Percentiles rank a stretch among this genome's conserved stretches.
phyloP scores from a whole-genome alignment of 2,888 invertebrate genomes.

The Ectemnius lituratus region DNA sequence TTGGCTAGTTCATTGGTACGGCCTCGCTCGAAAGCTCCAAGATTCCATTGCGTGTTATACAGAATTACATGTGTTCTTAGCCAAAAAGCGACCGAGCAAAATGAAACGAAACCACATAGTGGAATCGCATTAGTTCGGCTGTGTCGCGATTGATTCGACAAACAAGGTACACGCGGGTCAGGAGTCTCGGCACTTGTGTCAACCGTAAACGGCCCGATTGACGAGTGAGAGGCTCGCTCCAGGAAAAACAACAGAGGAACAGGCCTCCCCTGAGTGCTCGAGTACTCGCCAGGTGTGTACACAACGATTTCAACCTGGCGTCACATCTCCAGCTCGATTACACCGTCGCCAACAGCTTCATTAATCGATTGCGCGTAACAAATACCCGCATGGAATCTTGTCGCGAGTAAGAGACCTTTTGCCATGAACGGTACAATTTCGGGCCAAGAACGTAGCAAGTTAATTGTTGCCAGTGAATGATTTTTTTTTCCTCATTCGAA shows the following conservation, averaged over 20 bases:
- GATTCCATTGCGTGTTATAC: conserved; percentile 13
- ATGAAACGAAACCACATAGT: neutral
- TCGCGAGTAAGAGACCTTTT: no score
- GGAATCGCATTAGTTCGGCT: neutral
- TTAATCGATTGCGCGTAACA: conserved; percentile 2
- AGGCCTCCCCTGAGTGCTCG: no score
- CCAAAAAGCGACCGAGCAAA: neutral
- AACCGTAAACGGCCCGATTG: conserved; percentile 15
- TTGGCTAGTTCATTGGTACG: neutral
- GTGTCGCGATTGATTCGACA: conserved; percentile 6
- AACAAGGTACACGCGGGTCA: neutral
- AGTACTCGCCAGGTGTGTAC: conserved; percentile 6
- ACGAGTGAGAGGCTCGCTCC: neutral
- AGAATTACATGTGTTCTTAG: no score
- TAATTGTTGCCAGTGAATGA: conserved; percentile 29
- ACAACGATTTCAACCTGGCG: neutral
- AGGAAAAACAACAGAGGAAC: neutral
- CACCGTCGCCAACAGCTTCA: neutral
- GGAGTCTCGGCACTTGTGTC: conserved; percentile 15
- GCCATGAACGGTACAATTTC: conserved; percentile 29
- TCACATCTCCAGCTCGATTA: neutral
- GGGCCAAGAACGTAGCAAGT: conserved; percentile 38
- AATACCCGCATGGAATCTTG: conserved; percentile 16
- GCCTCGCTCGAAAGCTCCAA: conserved; percentile 16
- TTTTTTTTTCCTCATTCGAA: conserved; percentile 21